A percentile compares a stretch with the other conserved stretches of the same genome.
Conservation (phyloP, 1,140 invertebrate genomes). For the Cherax destructor region DNA sequence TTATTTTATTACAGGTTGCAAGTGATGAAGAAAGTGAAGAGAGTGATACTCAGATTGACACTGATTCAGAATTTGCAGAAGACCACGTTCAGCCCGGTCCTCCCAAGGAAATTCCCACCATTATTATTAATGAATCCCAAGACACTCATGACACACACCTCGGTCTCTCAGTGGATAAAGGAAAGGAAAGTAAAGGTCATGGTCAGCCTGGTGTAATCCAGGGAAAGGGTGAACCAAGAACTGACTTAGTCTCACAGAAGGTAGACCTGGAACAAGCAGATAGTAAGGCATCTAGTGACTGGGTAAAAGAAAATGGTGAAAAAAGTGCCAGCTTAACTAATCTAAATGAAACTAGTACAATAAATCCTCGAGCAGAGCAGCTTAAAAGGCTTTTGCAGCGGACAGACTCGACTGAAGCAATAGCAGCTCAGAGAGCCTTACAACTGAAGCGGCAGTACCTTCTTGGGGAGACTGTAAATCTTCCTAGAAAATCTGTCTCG, state of each 20-base stretch:
- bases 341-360: conserved; percentile 47
- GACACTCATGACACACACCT: conserved; percentile 60
- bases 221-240: conserved; percentile 28
- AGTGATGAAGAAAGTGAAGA: conserved; percentile 80
- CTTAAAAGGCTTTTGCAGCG: conserved; percentile 80
- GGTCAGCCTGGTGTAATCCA: not conserved
- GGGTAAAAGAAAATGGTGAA: conserved; percentile 45
- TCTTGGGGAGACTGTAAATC: conserved; percentile 74
- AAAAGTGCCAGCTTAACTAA: conserved; percentile 69
- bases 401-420: conserved; percentile 88
- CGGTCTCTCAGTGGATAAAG: conserved; percentile 36
- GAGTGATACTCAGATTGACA: conserved; percentile 91
- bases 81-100: conserved; percentile 76
- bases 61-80: conserved; percentile 92
- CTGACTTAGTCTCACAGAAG: conserved; percentile 26
- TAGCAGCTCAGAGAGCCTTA: conserved; percentile 88
- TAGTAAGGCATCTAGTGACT: conserved; percentile 14
- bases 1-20: conserved; percentile 79
- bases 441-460: conserved; percentile 91
- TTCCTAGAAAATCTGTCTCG: conserved; percentile 85
- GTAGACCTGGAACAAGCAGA: conserved; percentile 14
- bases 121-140: conserved; percentile 75
- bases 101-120: conserved; percentile 75
- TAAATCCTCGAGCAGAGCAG: conserved; percentile 56
- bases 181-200: not conserved